Conservation (phyloP, 1,140 invertebrate genomes). For the Idris sp. region DNA sequence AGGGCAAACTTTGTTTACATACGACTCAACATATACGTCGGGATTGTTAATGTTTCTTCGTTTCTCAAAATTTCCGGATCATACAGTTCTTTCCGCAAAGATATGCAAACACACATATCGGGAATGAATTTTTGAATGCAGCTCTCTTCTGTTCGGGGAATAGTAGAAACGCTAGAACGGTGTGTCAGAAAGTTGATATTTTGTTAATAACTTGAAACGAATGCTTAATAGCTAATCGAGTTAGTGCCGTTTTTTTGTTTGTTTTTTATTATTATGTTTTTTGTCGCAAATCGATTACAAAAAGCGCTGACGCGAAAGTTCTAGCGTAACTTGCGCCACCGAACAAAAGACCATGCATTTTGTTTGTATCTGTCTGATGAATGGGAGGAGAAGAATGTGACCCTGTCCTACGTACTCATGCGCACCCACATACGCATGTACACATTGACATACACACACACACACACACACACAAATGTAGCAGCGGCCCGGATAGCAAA, state of each 20-base stretch:
- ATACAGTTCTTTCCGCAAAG: constrained; percentile 28
- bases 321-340: constrained; percentile 39
- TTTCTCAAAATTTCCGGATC: background rate
- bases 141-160: constrained; percentile 31
- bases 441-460: constrained; percentile 9
- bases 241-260: constrained; percentile 40
- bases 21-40: constrained; percentile 1
- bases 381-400: constrained; percentile 42
- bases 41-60: background rate
- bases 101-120: constrained; percentile 11
- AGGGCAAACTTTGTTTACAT: constrained; percentile 37
- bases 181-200: no score
- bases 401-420: constrained; percentile 21
- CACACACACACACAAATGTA: constrained; percentile 20
- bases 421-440: background rate
- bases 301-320: constrained; percentile 26
- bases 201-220: no score
- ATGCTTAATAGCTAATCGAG: background rate
- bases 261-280: no score
- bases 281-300: constrained; percentile 17
- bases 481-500: constrained; percentile 22
- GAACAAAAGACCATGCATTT: constrained; percentile 18
- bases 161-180: constrained; percentile 31
- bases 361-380: constrained; percentile 27
- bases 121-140: no score